These are phyloP conservation scores for Drosophila willistoni DNA, from an alignment of 1,140 invertebrate genomes.

Conservation along the genomic window DNA sequence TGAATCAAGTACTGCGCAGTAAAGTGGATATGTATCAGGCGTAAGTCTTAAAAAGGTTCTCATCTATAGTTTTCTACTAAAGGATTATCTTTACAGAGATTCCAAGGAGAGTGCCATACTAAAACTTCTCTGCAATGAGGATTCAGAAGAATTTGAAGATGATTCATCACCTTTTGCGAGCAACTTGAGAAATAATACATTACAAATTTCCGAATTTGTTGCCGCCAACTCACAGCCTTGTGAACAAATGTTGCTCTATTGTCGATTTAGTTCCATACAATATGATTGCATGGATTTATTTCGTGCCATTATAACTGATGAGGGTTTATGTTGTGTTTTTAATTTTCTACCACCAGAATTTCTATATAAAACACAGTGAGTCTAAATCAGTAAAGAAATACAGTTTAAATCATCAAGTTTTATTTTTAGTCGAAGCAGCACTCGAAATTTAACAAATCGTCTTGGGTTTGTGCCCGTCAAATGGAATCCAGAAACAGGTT, in stretches of 20 bases:
- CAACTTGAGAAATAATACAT: conserved; percentile 40
- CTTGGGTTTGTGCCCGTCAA: conserved; percentile 83
- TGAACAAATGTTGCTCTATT: conserved; percentile 87
- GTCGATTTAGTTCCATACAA: conserved; percentile 86
- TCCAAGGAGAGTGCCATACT: conserved; percentile 53
- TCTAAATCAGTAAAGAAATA: neutral
- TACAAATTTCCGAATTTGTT: conserved; percentile 61
- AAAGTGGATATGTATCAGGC: conserved; percentile 58
- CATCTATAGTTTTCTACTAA: neutral
- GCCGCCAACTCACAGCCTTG: conserved; percentile 86
- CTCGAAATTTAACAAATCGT: conserved; percentile 29
- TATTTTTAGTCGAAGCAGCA: conserved; percentile 23
- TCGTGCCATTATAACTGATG: conserved; percentile 90
- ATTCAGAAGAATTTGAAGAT: conserved; percentile 3
- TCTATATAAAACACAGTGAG: conserved; percentile 85
- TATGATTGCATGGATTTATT: conserved; percentile 88
- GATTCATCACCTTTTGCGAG: conserved; percentile 6
- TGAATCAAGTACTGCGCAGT: conserved; percentile 89
- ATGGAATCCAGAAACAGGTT: conserved; percentile 90
- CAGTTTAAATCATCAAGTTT: neutral
- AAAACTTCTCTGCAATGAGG: conserved; percentile 52
- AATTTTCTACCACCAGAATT: conserved; percentile 88
- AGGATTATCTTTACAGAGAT: conserved; percentile 28
- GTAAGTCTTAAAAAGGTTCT: conserved; percentile 28
- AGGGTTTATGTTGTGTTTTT: conserved; percentile 92